Percentiles rank a stretch among this genome's conserved stretches.
phyloP scores from a whole-genome alignment of 2,888 invertebrate species.

The Cryptops parisi region DNA sequence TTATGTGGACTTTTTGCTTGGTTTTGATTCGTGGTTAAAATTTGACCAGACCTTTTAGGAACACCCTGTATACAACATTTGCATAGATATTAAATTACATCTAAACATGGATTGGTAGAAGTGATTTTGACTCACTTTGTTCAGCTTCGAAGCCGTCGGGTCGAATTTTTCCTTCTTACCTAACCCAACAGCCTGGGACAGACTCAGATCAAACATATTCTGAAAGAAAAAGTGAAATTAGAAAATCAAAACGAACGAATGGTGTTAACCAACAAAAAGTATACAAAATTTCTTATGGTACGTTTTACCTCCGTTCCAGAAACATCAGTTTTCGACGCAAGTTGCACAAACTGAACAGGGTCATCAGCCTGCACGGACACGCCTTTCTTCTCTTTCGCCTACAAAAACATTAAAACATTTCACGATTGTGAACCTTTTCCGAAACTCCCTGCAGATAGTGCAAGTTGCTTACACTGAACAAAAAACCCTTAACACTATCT shows the following conservation, averaged over 20 bases:
- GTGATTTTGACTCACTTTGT: slow-evolving; percentile 38
- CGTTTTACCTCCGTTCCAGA: slow-evolving; percentile 46
- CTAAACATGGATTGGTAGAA: no score
- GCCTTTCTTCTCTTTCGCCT: slow-evolving; percentile 52
- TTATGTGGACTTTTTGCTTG: no score
- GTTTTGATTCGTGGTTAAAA: no score
- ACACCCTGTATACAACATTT: no score
- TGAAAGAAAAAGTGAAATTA: slow-evolving; percentile 25
- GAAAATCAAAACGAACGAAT: not conserved
- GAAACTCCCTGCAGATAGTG: no score
- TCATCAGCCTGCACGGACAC: slow-evolving; percentile 67
- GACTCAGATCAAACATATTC: slow-evolving; percentile 85
- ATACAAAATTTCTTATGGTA: slow-evolving; percentile 36
- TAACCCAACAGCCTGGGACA: slow-evolving; percentile 67
- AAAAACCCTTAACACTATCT: not conserved
- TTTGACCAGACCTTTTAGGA: no score
- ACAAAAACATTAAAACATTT: slow-evolving; percentile 21
- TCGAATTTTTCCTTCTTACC: slow-evolving; percentile 36
- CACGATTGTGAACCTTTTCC: no score
- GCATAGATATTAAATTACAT: no score
- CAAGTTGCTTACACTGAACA: no score
- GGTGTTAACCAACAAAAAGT: not conserved
- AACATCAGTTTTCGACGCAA: slow-evolving; percentile 41
- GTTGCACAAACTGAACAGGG: slow-evolving; percentile 65
- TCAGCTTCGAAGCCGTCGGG: slow-evolving; percentile 39